Evolutionary conservation across 2,888 invertebrate genomes (phyloP), one percentile per base, ranked within the genome.

Genomic region (Ceriagrion tenellum): DNA sequence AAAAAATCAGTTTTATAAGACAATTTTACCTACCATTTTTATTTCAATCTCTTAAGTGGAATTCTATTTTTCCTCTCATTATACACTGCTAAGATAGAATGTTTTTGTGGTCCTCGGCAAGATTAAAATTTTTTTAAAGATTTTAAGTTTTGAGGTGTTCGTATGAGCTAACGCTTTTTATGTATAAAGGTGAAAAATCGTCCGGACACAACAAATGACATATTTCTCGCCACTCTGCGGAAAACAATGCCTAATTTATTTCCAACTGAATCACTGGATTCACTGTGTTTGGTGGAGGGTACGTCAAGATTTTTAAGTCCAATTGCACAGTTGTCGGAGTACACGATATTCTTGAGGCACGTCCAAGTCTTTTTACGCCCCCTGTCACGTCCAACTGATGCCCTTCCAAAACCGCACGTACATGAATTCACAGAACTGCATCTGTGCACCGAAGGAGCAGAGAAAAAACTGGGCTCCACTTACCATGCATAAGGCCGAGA

Each of bases 401-500:
- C 26, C 26, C 26, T 69, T n/a, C 69, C 81, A 18, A 69, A 30
- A 13, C 30, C 81, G 13, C 81, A 30, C 74, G 26, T 81, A 81
- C 30, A 12, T 12, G 13, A 81, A 81, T 81, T 81, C 81, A 35
- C 81, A 81, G 35, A 18, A 16, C 81, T 81, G 81, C 30, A 35
- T 18, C 35, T 16, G 35, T n/a, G 6, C 30, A 12, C 23, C 10
- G 12, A n/a, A 26, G 20, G 20, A 20, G 59, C 1, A 20, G 59
- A 81, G 16, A 81, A 81, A 30, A 35, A 35, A 81, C 35, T 26
- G n/a, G 69, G 26, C 13, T 40, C 10, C 35, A 93, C 93, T 93
- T 55, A 93, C 93, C 69, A 93, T 47, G 47, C 63, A 93, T 55
- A 93, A 47, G 69, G 69, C 93, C 69, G 69, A 93, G 47, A 93